Percentiles rank a stretch among this genome's conserved stretches.
Evolutionary conservation across 1,140 invertebrate species (phyloP).

Genomic region (Elysia chlorotica): DNA sequence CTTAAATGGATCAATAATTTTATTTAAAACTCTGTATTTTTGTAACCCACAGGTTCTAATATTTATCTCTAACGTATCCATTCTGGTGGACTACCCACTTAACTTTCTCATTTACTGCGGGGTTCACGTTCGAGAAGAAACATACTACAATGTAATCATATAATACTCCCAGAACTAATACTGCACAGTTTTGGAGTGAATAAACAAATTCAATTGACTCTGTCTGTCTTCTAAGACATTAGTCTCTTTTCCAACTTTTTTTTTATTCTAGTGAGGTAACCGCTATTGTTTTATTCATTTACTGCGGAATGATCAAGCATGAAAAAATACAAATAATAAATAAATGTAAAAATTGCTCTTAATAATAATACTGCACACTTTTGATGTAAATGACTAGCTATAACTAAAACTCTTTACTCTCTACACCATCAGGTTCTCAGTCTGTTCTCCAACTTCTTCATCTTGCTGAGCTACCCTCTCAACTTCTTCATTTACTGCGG

Average conservation of each 20-base stretch:
- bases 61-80: conserved; percentile 81
- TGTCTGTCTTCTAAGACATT: conserved; percentile 73
- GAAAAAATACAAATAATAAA: no score
- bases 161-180: no score
- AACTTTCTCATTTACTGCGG: conserved; percentile 96
- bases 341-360: no score
- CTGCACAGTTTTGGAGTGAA: no score
- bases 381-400: no score
- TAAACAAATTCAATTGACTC: conserved; percentile 25
- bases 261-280: conserved; percentile 88
- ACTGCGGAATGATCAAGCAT: conserved; percentile 96
- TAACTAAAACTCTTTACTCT: conserved; percentile 5
- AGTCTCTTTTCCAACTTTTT: no score
- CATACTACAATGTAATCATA: no score
- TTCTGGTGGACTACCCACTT: conserved; percentile 87
- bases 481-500: conserved; percentile 96
- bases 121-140: no score
- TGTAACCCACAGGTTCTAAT: conserved; percentile 29
- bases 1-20: no score
- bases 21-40: conserved; percentile 6
- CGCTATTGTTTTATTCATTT: conserved; percentile 94
- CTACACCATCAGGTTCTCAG: conserved; percentile 29
- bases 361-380: no score
- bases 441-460: conserved; percentile 81
- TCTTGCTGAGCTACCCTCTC: conserved; percentile 87